A percentile compares a stretch with the other conserved stretches of the same genome.
phyloP scores from a whole-genome alignment of 2,113 vertebrate species.

The Microtus ochrogaster region DNA sequence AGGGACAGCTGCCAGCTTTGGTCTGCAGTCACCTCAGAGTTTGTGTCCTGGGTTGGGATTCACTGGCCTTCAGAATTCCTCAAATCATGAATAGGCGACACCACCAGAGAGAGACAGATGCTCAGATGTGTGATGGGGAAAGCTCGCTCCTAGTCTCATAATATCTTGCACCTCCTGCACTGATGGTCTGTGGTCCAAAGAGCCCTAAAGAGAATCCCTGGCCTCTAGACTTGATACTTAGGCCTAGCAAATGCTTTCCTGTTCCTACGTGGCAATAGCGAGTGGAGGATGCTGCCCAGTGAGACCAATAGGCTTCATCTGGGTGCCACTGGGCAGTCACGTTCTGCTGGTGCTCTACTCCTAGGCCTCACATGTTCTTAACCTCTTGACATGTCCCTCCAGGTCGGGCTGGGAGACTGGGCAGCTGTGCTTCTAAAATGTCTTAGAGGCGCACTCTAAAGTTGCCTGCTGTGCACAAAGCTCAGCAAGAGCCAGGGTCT shows the following conservation, averaged over 20 bases:
- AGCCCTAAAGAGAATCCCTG: neutral
- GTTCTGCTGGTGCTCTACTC: accelerated
- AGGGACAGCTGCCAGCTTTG: too few species aligned
- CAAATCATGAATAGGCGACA: neutral
- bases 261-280: neutral
- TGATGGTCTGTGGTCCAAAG: neutral
- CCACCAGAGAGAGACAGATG: accelerated
- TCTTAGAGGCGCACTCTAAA: neutral
- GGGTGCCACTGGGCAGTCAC: too few species aligned
- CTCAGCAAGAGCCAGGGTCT: neutral
- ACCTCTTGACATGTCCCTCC: neutral
- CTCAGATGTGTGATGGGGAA: neutral
- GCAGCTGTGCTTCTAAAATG: neutral
- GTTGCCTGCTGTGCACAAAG: neutral
- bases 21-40: neutral
- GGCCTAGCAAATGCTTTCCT: neutral
- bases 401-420: neutral
- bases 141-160: neutral
- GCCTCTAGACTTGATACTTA: neutral
- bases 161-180: neutral
- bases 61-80: neutral
- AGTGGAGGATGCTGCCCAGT: neutral
- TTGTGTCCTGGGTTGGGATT: neutral
- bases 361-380: too few species aligned
- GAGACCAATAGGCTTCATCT: neutral